Base-by-base conservation (phyloP, 1,140 invertebrate species). In the Bicyclus anynana region DNA sequence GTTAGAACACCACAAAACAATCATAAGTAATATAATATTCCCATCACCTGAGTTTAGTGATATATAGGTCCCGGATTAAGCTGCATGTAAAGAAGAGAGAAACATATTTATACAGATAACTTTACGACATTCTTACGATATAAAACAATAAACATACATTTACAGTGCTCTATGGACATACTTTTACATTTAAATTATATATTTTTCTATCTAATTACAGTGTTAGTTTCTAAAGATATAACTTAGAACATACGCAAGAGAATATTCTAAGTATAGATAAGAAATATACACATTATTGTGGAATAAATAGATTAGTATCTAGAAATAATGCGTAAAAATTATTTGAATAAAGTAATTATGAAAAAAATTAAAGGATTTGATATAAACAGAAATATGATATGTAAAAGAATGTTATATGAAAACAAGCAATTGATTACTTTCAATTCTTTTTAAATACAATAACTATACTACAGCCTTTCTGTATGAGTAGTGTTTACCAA, bases 21-120 rank as follows among this genome's bases (percentile, higher is more conserved):
- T 50, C 65, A 80, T 67, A 80, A n/a, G 67, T 74, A 77, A 76
- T 74, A 76, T 74, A 79, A 72, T 74, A 83, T 65, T 81, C 80
- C 85, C 85, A 79, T 89, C 88, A 89, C 87, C 88, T 89, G 84
- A 65, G 70, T 88, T 89, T 88, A 89, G 79, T 89, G 87, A 87
- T 90, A 90, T 74, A 89, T 87, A 84, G 87, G 81, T 88, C 89
- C 89, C 87, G 87, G 89, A 83, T 90, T 90, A 90, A 88, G 89
- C 89, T 90, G 89, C 89, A 62, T 90, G 89, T 85, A 89, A 89
- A 87, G 79, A 88, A 69, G 60, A 69, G 74, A 86, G 74, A 85
- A 79, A 80, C 68, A 72, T 74, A 78, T 80, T 81, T 82, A 78
- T 77, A 81, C 42, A 38, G 37, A 38, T 10, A n/a, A n/a, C 14